Evolutionary conservation across 1,140 invertebrate species (phyloP).

Genomic region (Psilanteris sp.): DNA sequence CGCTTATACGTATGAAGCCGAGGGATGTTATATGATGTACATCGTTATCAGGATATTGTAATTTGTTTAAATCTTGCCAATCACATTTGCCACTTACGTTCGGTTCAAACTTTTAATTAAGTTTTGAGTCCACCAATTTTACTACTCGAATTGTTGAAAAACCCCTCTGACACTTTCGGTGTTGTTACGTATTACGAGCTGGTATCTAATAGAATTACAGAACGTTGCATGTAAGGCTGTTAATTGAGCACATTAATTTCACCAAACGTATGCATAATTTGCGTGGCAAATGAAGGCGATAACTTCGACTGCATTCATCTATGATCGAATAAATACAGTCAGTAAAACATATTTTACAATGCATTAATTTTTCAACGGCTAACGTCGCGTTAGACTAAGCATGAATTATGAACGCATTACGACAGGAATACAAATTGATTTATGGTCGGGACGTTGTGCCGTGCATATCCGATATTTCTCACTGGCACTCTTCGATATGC

Average conservation of each 20-base stretch:
- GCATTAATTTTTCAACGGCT: conserved; percentile 72
- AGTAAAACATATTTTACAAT: conserved; percentile 65
- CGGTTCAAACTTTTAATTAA: too few relatives aligned
- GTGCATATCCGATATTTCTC: conserved; percentile 74
- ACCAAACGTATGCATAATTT: not conserved
- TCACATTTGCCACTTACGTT: too few relatives aligned
- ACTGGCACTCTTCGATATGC: conserved; percentile 67
- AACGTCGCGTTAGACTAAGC: conserved; percentile 72
- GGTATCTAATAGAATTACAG: too few relatives aligned
- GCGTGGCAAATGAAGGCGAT: conserved; percentile 24
- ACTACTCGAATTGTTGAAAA: too few relatives aligned
- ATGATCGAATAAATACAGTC: conserved; percentile 36
- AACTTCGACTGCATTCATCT: conserved; percentile 20
- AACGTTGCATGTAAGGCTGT: too few relatives aligned
- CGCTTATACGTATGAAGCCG: too few relatives aligned
- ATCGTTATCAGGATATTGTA: too few relatives aligned
- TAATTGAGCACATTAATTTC: conserved; percentile 15
- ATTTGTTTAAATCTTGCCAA: too few relatives aligned
- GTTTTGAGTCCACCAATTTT: too few relatives aligned
- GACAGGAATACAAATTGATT: conserved; percentile 77
- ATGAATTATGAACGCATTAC: conserved; percentile 78
- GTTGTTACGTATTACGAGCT: too few relatives aligned
- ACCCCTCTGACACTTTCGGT: too few relatives aligned
- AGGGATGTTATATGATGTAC: too few relatives aligned
- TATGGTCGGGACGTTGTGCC: conserved; percentile 69